Base-by-base conservation (phyloP, 2,113 vertebrate genomes). In the Pseudorectes ferrugineus region DNA sequence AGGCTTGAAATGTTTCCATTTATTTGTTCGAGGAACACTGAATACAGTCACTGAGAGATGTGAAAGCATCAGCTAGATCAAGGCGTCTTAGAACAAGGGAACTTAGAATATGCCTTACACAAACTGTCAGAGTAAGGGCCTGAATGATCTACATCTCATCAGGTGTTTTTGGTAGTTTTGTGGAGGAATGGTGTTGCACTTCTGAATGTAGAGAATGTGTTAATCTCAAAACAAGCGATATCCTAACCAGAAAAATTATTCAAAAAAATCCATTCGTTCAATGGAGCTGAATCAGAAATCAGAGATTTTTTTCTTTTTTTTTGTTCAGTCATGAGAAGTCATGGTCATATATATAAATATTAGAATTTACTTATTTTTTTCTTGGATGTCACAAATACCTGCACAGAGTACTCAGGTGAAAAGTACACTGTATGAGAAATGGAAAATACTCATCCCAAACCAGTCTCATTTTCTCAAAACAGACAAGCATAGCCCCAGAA, bases 181-280 rank as follows among this genome's bases (percentile, higher is more conserved):
- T 77, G 63, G 33, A 58, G 55, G 49, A 55, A 16, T 29, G 11
- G 7, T 65, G 11, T 45, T 90, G 28, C 8, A 25, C n/a, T 90
- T 85, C 38, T 49, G 28, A 66, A 62, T 33, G 24, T 38, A 70
- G 63, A 45, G 54, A 72, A 63, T 55, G 17, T 35, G 9, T 62
- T 77, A 6, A 43, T 43, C 45, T 85, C 31, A 74, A 74, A 65
- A 31, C 26, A 80, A 18, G 2, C 1, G 1, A 52, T 87, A 55
- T 17, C 25, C 6, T 29, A 68, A 54, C 9, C 5, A 79, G 48
- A 40, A 72, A 49, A 19, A 0, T 8, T 48, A 33, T 28, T 16
- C 4, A 1, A 43, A 55, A 55, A 48, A n/a, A 23, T 25, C 25
- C 1, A 3, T 55, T 83, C 0, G 0, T 57, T 61, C 35, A 43